Base-by-base conservation (phyloP, 2,888 invertebrate genomes). In the Smittia sp. region DNA sequence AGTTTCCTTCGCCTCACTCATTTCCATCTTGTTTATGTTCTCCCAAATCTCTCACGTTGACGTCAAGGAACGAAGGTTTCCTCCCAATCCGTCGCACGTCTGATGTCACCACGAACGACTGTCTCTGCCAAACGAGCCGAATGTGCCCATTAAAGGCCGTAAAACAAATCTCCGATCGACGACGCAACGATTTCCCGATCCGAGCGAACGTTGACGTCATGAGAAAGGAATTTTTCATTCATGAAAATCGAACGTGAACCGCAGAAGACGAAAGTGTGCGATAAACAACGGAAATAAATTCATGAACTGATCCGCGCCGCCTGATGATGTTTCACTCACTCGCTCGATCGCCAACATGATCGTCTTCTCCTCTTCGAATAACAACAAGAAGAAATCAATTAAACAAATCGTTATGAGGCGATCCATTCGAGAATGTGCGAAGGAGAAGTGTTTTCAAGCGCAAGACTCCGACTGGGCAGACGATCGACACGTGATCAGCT, bases 21-120 rank as follows among this genome's bases (percentile, higher is more conserved):
- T 6, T 46, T 46, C 46, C 46, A 46, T 46, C 46, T 46, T 46
- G 46, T 46, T 46, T 46, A 46, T 46, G 46, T 46, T 46, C n/a
- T 46, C 15, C 46, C 15, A n/a, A 46, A 11, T 46, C 15, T 38
- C 11, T 46, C 46, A n/a, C 46, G 15, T 46, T 15, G 46, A 46
- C 46, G 46, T 46, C 46, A 46, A 46, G 32, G 32, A 46, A 46
- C 46, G 46, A 15, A 46, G 3, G 4, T 46, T 32, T 32, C 9
- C 46, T n/a, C 46, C 46, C n/a, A 11, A 46, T 13, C 46, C 3
- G 2, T 46, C 15, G 46, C 46, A n/a, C n/a, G 46, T 46, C 46
- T 11, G 2, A 2, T 3, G n/a, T 6, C 46, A 46, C 6, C 46
- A 46, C 2, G 46, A 46, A 11, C n/a, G 15, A 46, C n/a, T n/a